Conservation (phyloP, 2,113 vertebrate species). For the Lamprotornis superbus region DNA sequence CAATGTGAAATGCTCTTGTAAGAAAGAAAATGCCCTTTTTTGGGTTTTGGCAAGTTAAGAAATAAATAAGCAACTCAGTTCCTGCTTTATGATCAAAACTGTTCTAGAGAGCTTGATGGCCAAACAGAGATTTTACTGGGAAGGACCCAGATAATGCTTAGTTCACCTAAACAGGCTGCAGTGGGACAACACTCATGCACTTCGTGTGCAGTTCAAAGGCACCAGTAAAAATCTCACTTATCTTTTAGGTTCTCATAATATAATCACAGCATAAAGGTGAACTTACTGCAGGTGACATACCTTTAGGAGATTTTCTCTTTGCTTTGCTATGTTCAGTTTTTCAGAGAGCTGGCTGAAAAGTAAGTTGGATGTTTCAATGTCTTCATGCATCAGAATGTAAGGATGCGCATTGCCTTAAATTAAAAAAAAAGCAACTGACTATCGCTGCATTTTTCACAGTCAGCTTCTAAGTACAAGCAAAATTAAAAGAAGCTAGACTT, state of each 20-base stretch:
- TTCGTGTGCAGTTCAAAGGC: neutral
- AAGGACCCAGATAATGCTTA: neutral
- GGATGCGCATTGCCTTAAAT: constrained; percentile 65
- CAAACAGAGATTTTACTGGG: neutral
- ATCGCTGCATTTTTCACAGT: neutral
- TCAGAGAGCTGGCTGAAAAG: constrained; percentile 70
- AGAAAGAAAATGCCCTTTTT: neutral
- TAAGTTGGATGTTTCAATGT: constrained; percentile 65
- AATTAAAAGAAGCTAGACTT: neutral
- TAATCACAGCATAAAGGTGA: constrained; percentile 5
- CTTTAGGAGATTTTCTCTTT: constrained; percentile 74
- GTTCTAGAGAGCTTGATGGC: neutral
- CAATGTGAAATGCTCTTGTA: neutral
- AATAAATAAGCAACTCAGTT: neutral
- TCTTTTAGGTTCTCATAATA: neutral
- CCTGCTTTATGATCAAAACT: neutral
- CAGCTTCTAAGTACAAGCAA: neutral
- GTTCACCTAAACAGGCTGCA: neutral
- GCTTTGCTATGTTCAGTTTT: constrained; percentile 66
- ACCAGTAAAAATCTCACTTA: neutral
- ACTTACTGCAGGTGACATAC: constrained; percentile 44
- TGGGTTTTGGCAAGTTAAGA: neutral
- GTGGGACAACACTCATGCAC: neutral
- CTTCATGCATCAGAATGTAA: constrained; percentile 62
- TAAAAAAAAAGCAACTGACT: constrained; percentile 43